Base-by-base conservation (phyloP, 2,113 vertebrate genomes). In the Azemiops feae region DNA sequence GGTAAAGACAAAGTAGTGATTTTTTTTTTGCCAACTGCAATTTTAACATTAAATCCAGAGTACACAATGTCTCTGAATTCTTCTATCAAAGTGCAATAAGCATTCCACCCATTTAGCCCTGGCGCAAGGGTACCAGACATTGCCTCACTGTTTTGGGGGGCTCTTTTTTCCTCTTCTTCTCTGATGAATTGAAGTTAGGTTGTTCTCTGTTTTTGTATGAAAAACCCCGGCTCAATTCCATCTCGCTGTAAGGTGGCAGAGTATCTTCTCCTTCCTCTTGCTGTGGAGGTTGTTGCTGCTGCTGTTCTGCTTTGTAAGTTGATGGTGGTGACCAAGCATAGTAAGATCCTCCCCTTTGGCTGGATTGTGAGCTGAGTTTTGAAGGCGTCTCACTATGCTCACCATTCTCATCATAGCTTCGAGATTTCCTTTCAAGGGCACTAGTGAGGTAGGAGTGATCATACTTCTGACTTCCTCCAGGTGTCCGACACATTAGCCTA, bases 71-170 rank as follows among this genome's bases (percentile, higher is more conserved):
- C 54, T 54, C 39, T 3, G 16, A 74, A 88, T 69, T 16, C 0
- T 12, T n/a, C 18, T 43, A 7, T 87, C 30, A 95, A 43, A 45
- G 23, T 85, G 0, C 60, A n/a, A 93, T 53, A 91, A 22, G 47
- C 86, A 90, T 93, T 95, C 94, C 87, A 93, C 93, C 94, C 91
- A 85, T 58, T 43, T 81, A 34, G 91, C 89, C 93, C 91, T 1
- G 95, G 94, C 96, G 93, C 86, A 96, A 93, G 87, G 95, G 87
- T 93, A 94, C 89, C 94, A 91, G 95, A 95, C 85, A 91, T 4
- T 85, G 96, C 95, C 98, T 98, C 97, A 99, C 99, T 96, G 98
- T 97, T 98, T 99, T 99, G 86, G 98, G 98, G 94, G 97, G 98
- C 93, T 98, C 98, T 96, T 98, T 98, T 69, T 99, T 99, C 96